Evolutionary conservation across 2,797 vertebrate genomes (phyloP), one percentile per base, ranked within the genome.

Genomic region (Phalloptychus januarius): DNA sequence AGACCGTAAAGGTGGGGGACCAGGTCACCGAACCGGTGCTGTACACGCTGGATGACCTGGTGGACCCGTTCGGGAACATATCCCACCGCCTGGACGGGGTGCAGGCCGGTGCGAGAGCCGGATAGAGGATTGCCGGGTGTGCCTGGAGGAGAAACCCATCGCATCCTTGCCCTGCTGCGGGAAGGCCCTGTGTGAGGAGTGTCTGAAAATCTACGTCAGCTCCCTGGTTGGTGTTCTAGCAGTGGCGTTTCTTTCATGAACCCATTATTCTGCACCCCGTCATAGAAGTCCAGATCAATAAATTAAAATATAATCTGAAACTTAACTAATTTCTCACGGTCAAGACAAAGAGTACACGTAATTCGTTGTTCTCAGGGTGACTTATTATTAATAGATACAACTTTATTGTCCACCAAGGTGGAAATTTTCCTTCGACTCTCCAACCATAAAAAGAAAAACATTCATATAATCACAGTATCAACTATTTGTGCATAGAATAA

Each of bases 151-250:
- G 76, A 97, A 97, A 91, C 93, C 95, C 85, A 96, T 97, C 93
- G 95, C 95, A 87, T 96, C 97, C 52, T 89, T 98, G 84, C 95
- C 96, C 81, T 99, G 98, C 95, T 99, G 98, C 95, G 96, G 96
- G 92, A 98, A 97, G 93, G 94, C 96, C 45, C 97, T 99, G 88
- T 99, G 98, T 86, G 97, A 97, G 75, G 98, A 98, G 88, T 99
- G 98, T 89, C 95, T 99, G 91, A 96, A 96, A 87, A 92, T 96
- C 88, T 99, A 99, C 95, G 96, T 98, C 95, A 97, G 95, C 92
- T 95, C 96, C 63, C 97, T 97, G 97, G 97, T 98, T 93, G 92
- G 91, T 91, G 5, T 1, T n/a, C 0, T 31, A 5, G 48, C 31
- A 1, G 50, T 15, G 44, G 28, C 16, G 25, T 31, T 36, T 13